Percentiles rank a stretch among this genome's conserved stretches.
Evolutionary conservation across 2,888 invertebrate genomes (phyloP).

Genomic region (Lobophora halterata): DNA sequence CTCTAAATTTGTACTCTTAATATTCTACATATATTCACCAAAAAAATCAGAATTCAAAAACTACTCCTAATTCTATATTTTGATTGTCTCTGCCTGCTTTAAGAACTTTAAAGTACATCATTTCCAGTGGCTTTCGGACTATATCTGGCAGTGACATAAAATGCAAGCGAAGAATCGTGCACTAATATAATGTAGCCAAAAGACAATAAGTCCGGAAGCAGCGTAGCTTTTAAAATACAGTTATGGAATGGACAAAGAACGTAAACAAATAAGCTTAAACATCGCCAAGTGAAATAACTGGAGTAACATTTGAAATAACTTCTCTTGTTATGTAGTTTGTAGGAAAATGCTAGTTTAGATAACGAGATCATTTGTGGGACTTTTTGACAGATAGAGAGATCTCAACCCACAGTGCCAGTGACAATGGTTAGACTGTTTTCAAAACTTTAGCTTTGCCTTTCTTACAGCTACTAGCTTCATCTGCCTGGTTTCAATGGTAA

Average conservation of each 20-base stretch:
- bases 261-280: conserved; percentile 5
- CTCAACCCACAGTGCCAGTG: too few relatives aligned
- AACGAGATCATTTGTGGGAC: conserved; percentile 1
- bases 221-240: conserved; percentile 20
- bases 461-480: too few relatives aligned
- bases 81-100: too few relatives aligned
- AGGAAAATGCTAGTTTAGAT: conserved; percentile 3
- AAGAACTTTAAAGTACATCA: too few relatives aligned
- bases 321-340: neutral
- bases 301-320: conserved; percentile 6
- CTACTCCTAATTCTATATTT: too few relatives aligned
- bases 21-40: too few relatives aligned
- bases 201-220: conserved; percentile 33
- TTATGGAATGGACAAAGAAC: conserved; percentile 17
- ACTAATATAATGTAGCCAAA: conserved; percentile 39
- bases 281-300: conserved; percentile 6
- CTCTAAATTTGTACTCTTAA: too few relatives aligned
- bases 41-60: too few relatives aligned
- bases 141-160: conserved; percentile 48
- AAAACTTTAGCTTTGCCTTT: too few relatives aligned
- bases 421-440: too few relatives aligned
- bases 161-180: conserved; percentile 46
- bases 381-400: too few relatives aligned
- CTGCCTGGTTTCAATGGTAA: too few relatives aligned
- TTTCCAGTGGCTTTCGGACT: neutral